Percentiles rank a stretch among this genome's conserved stretches.
These are phyloP conservation scores for Lynx canadensis DNA, from an alignment of 2,113 vertebrate species.

Conservation along the genomic window DNA sequence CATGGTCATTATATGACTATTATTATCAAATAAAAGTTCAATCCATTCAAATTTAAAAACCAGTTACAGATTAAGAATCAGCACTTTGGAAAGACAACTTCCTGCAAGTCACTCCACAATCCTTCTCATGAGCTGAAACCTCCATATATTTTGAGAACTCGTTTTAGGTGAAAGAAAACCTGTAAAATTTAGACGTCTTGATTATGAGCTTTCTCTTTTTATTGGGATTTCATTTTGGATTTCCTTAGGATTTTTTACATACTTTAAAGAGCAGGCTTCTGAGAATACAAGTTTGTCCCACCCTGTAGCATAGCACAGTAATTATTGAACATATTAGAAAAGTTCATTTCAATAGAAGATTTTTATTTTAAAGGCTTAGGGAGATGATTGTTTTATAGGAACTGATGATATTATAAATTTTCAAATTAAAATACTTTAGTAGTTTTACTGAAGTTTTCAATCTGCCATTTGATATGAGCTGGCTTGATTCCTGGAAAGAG, in stretches of 20 bases:
- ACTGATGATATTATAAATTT: background rate
- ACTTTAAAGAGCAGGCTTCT: background rate
- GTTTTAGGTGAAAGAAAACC: background rate
- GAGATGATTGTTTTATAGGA: background rate
- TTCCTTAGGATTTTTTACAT: background rate
- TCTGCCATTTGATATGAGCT: background rate
- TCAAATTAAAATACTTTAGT: background rate
- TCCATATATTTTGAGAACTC: background rate
- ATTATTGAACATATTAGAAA: background rate
- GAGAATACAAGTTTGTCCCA: background rate
- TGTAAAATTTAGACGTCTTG: background rate
- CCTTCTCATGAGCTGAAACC: background rate
- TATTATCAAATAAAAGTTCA: background rate
- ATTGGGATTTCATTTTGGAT: background rate
- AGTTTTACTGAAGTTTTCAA: background rate
- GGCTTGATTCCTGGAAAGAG: background rate
- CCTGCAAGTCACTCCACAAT: background rate
- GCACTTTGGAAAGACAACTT: background rate
- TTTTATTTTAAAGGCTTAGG: background rate
- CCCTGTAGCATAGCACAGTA: background rate
- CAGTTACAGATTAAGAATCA: background rate
- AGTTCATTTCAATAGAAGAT: background rate
- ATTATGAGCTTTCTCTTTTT: constrained; percentile 10
- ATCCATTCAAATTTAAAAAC: background rate
- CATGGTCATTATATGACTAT: background rate